Base-by-base conservation (phyloP, 1,140 invertebrate genomes). In the Drosophila malerkotliana region DNA sequence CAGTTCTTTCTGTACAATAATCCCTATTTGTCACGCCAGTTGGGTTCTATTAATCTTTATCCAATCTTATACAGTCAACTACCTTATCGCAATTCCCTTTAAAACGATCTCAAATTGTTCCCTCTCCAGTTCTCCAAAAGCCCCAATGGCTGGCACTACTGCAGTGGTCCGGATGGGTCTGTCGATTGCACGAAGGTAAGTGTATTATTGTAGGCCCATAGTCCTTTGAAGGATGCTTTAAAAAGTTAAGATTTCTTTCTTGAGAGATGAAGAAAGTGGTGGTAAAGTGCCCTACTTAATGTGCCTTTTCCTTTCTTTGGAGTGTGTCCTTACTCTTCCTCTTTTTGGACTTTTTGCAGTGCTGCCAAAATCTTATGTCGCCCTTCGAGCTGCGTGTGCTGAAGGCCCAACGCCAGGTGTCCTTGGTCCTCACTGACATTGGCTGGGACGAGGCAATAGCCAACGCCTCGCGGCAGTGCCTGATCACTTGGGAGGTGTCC, bases 401-500 rank as follows among this genome's bases (percentile, higher is more conserved):
- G 26, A 68, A 79, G 51, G 83, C 83, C 48, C 79, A 91, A 52
- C 91, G 87, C 3, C 91, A 91, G 60, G 91, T 89, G 8, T 81
- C 91, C n/a, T 52, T 96, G 55, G 95, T 96, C 9, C 95, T 96
- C 49, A 95, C 95, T 26, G 95, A 96, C 92, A 94, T 96, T 58
- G 94, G 95, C 37, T 96, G 95, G 95, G 94, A 95, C 41, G 82
- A 87, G 66, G 66, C 93, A 94, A 44, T 93, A 94, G 91, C 94
- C 93, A 88, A 93, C 87, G 37, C 93, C 93, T 63, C 94, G 93
- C 58, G 82, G 32, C 94, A 96, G 34, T 96, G 96, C 91, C 93
- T 96, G 75, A 95, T 97, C 53, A 96, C 95, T 41, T 97, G 96
- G 96, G 96, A 97, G 93, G 95, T 96, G 7, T 95, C 95, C 76